These are phyloP conservation scores for Sarcophaga bullata DNA, from an alignment of 1,140 invertebrate genomes.

Conservation along the genomic window DNA sequence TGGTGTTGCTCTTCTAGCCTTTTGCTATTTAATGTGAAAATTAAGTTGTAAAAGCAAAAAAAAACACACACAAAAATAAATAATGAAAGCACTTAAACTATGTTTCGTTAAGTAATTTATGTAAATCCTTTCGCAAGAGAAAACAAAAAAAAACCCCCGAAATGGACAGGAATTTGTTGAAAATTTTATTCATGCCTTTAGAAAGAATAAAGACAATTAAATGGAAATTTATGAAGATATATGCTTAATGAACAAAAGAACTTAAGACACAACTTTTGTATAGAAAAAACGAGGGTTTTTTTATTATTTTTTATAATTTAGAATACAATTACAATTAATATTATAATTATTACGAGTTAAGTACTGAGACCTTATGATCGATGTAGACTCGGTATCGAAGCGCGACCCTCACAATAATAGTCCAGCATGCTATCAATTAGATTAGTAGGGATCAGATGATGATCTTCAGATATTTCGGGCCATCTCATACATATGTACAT, in stretches of 20 bases:
- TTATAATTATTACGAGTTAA: no score
- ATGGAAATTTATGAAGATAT: not conserved
- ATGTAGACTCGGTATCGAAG: no score
- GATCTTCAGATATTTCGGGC: no score
- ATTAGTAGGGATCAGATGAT: no score
- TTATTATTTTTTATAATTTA: no score
- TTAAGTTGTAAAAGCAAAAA: constrained; percentile 2
- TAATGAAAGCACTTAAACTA: not conserved
- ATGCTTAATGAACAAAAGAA: not conserved
- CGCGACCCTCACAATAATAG: no score
- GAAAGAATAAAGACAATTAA: not conserved
- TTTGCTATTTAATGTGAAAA: not conserved
- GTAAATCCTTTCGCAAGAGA: not conserved
- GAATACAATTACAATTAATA: no score
- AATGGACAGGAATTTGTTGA: not conserved
- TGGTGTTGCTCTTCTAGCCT: not conserved
- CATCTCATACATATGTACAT: no score
- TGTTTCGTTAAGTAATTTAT: not conserved
- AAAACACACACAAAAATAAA: not conserved
- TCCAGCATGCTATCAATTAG: no score
- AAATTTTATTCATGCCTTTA: not conserved
- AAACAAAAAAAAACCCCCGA: not conserved
- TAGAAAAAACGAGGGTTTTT: no score
- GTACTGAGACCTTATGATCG: no score
- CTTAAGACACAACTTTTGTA: not conserved